Evolutionary conservation across 2,113 vertebrate genomes (phyloP).

Genomic region (Cyprinodon variegatus): DNA sequence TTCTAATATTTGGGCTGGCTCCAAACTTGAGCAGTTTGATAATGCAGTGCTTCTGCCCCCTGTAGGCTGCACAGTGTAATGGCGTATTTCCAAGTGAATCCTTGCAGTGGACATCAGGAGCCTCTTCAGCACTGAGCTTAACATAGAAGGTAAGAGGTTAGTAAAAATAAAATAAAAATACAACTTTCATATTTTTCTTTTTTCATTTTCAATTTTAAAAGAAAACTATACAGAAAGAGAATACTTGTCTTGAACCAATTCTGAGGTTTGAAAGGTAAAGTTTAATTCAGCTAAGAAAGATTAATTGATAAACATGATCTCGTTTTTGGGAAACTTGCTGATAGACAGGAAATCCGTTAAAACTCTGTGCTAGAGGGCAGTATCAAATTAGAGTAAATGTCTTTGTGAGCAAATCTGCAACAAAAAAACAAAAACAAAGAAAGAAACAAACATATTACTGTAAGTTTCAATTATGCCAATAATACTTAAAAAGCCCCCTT

Average conservation of each 20-base stretch:
- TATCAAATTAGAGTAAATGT: neutral
- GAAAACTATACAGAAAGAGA: neutral
- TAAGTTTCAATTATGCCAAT: neutral
- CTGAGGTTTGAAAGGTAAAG: neutral
- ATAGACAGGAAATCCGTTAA: neutral
- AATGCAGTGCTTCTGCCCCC: constrained; percentile 88
- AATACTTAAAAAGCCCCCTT: neutral
- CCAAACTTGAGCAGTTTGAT: constrained; percentile 88
- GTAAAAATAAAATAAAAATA: neutral
- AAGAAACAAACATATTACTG: neutral
- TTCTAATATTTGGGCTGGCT: constrained; percentile 82
- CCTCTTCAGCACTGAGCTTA: constrained; percentile 84
- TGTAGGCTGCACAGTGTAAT: constrained; percentile 90
- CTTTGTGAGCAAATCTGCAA: neutral
- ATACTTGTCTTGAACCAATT: neutral
- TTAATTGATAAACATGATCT: neutral
- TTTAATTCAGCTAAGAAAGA: neutral
- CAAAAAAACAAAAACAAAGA: neutral
- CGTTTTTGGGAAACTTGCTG: neutral
- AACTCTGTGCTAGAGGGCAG: neutral
- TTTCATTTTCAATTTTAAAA: neutral
- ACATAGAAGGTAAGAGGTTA: neutral
- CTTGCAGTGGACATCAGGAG: constrained; percentile 86
- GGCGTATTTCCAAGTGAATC: constrained; percentile 91
- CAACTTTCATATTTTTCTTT: neutral